These are phyloP conservation scores for Cantharis nigra DNA, from an alignment of 2,888 invertebrate genomes.

Conservation along the genomic window DNA sequence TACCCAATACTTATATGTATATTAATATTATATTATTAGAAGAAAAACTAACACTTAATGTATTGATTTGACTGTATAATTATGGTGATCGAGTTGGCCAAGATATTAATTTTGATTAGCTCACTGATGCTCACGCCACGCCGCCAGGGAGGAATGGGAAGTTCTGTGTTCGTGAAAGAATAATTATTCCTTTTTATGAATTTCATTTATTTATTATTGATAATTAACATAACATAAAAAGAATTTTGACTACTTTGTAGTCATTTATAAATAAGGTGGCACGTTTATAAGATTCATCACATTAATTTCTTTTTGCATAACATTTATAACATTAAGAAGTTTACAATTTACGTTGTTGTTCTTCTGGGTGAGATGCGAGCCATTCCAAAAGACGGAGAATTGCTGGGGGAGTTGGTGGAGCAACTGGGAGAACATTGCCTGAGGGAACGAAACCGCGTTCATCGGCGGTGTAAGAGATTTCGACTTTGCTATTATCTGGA, in stretches of 20 bases:
- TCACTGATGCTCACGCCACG: no score
- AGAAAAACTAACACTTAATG: no score
- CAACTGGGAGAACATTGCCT: constrained; percentile 59
- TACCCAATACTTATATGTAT: no score
- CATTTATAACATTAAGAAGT: neutral
- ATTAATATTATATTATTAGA: no score
- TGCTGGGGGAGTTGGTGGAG: constrained; percentile 70
- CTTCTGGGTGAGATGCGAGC: constrained; percentile 63
- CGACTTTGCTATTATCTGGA: constrained; percentile 66
- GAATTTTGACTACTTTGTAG: constrained; percentile 28
- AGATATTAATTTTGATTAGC: no score
- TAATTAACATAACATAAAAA: constrained; percentile 21
- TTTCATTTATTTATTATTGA: constrained; percentile 27
- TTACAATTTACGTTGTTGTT: constrained; percentile 16
- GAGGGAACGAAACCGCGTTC: constrained; percentile 71
- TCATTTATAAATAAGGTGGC: constrained; percentile 19
- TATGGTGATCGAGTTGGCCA: no score
- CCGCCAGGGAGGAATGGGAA: no score
- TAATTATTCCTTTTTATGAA: neutral
- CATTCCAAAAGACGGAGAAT: constrained; percentile 72
- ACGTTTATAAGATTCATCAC: constrained; percentile 24
- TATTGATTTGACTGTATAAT: no score
- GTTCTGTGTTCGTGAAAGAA: neutral
- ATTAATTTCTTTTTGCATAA: neutral
- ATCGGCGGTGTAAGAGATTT: constrained; percentile 67